Evolutionary conservation across 2,113 vertebrate genomes (phyloP).

Genomic region (Otolemur garnettii): DNA sequence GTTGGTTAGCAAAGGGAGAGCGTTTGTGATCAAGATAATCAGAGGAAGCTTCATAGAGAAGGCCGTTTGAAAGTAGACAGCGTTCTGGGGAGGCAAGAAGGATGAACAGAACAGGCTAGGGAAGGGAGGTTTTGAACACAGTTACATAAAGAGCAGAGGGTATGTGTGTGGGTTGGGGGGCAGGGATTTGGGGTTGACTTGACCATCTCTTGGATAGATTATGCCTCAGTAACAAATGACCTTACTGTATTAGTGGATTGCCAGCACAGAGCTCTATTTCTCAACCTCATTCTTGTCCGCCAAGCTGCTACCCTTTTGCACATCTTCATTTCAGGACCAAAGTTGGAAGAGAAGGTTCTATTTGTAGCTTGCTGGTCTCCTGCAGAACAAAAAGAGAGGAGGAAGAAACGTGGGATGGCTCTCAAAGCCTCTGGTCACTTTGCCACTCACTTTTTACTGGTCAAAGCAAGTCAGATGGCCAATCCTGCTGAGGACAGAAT

Average conservation of each 20-base stretch:
- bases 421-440: background rate
- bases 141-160: background rate
- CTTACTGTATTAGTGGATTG: background rate
- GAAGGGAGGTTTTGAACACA: background rate
- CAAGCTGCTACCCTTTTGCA: background rate
- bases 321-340: background rate
- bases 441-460: background rate
- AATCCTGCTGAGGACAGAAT: fast-evolving
- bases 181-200: background rate
- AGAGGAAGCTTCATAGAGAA: background rate
- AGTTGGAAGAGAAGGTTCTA: background rate
- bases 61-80: background rate
- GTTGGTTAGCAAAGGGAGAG: background rate
- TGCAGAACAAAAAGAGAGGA: background rate
- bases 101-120: background rate
- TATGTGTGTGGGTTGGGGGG: no score
- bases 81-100: background rate
- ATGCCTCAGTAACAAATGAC: background rate
- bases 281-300: background rate
- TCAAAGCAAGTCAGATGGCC: background rate
- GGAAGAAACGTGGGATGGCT: fast-evolving
- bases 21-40: background rate
- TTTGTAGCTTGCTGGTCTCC: background rate
- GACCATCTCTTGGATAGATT: background rate
- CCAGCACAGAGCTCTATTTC: background rate